These are phyloP conservation scores for Andrena dorsata DNA, from an alignment of 2,888 invertebrate species.

Conservation along the genomic window DNA sequence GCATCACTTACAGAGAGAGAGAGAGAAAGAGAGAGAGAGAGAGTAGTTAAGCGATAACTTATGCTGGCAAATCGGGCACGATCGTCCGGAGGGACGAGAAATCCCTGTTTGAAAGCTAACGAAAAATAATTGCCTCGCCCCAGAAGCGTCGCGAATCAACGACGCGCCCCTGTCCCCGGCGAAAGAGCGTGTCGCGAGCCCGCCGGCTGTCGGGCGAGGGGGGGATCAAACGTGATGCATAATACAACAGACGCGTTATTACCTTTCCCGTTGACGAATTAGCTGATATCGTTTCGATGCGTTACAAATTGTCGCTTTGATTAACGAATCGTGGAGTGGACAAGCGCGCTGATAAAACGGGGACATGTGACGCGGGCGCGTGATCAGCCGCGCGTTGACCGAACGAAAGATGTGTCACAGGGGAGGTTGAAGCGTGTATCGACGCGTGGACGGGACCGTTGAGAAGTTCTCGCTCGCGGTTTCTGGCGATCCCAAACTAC, in stretches of 20 bases:
- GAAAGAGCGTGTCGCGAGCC: neutral
- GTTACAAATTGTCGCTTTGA: slow-evolving; percentile 48
- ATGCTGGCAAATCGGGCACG: no score
- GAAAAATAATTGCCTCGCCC: neutral
- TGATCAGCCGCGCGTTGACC: slow-evolving; percentile 41
- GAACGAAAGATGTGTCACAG: neutral
- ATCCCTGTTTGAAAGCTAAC: neutral
- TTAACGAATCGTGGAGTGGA: slow-evolving; percentile 32
- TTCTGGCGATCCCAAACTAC: neutral
- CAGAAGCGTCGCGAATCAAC: neutral
- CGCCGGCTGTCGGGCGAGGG: neutral
- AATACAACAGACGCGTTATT: slow-evolving; percentile 38
- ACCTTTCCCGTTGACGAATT: slow-evolving; percentile 45
- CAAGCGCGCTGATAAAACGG: slow-evolving; percentile 21
- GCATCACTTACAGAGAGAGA: neutral
- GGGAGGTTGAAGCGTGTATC: neutral
- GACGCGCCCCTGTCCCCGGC: neutral
- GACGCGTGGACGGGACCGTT: neutral
- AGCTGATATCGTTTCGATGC: slow-evolving; percentile 35
- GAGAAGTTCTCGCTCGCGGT: neutral
- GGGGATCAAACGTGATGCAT: slow-evolving; percentile 14
- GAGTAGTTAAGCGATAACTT: neutral
- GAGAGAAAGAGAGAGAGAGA: no score
- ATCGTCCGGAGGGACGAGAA: neutral
- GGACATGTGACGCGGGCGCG: slow-evolving; percentile 32